Conservation (phyloP, 2,113 vertebrate genomes). For the Phalacrocorax pelagicus region DNA sequence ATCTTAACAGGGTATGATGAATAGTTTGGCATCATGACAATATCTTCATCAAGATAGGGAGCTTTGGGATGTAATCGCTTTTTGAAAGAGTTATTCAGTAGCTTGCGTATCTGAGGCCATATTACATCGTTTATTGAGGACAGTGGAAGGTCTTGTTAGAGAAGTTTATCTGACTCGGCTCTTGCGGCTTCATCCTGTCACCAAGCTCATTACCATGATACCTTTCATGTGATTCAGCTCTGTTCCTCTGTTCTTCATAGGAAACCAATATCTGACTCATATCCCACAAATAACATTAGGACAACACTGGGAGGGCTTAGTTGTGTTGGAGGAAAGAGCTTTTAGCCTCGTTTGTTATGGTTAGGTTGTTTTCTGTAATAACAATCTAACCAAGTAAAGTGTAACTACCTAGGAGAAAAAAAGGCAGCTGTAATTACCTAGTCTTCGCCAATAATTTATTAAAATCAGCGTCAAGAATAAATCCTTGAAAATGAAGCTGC, state of each 20-base stretch:
- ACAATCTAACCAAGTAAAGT: background rate
- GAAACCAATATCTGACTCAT: background rate
- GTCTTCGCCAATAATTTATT: background rate
- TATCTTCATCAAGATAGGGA: constrained; percentile 1
- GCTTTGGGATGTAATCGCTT: background rate
- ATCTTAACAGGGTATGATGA: constrained; percentile 5
- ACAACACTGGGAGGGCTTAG: background rate
- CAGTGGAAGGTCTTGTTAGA: background rate
- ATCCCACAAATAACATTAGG: background rate
- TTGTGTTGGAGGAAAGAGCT: background rate
- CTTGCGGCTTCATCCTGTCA: background rate
- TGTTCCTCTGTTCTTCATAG: background rate
- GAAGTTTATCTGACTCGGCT: constrained; percentile 13
- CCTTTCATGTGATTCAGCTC: background rate
- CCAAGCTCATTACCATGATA: background rate
- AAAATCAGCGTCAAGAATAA: background rate
- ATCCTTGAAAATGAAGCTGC: background rate
- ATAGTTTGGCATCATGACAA: background rate
- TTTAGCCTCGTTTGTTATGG: background rate
- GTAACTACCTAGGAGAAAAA: background rate
- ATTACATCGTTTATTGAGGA: background rate
- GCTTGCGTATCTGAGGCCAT: background rate
- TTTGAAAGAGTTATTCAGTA: background rate
- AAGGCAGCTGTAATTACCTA: background rate
- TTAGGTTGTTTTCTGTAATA: background rate